phyloP scores from a whole-genome alignment of 2,888 invertebrate species.

The Lasioglossum vierecki region DNA sequence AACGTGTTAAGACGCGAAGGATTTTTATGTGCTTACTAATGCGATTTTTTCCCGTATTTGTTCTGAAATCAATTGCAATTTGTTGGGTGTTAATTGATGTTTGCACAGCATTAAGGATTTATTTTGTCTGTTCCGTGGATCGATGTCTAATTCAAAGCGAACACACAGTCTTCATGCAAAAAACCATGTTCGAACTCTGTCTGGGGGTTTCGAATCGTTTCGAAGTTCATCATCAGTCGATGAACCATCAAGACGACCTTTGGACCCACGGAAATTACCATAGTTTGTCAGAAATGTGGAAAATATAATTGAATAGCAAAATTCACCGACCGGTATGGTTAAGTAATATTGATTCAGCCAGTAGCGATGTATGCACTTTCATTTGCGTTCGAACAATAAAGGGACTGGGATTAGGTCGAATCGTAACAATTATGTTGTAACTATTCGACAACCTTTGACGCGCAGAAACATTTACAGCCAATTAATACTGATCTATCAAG shows the following conservation, averaged over 20 bases:
- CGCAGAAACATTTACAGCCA: neutral
- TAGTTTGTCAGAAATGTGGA: neutral
- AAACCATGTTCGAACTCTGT: neutral
- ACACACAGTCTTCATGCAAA: neutral
- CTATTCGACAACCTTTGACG: neutral
- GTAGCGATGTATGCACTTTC: neutral
- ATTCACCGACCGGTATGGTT: neutral
- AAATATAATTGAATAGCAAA: neutral
- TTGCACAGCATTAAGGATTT: conserved; percentile 11
- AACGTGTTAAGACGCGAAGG: conserved; percentile 1
- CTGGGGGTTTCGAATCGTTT: neutral
- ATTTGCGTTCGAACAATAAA: neutral
- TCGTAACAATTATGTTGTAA: neutral
- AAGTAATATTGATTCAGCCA: neutral
- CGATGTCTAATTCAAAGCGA: neutral
- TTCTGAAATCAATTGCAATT: conserved; percentile 13
- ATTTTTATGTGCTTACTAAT: conserved; percentile 16
- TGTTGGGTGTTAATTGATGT: conserved; percentile 18
- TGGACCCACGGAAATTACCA: neutral
- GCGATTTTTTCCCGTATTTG: neutral
- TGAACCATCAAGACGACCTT: neutral
- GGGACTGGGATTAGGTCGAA: neutral
- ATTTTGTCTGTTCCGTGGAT: conserved; percentile 3
- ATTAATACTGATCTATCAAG: neutral
- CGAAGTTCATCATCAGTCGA: neutral